phyloP scores from a whole-genome alignment of 1,140 invertebrate genomes.

The Drosophila pseudoobscura region DNA sequence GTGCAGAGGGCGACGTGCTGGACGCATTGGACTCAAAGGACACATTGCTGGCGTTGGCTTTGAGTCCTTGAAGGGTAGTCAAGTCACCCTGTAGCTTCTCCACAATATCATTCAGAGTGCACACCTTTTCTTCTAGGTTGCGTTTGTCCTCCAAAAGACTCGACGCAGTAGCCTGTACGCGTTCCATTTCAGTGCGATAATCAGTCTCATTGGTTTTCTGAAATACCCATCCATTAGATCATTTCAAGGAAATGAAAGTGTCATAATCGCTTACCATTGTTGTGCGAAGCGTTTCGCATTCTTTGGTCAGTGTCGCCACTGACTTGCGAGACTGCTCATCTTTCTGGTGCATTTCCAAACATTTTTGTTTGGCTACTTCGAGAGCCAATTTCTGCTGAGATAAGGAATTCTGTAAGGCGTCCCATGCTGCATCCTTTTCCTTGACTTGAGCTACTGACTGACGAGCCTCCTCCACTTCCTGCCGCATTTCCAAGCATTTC shows the following conservation, averaged over 20 bases:
- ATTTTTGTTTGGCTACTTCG: slow-evolving; percentile 12
- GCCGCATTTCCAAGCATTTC: neutral
- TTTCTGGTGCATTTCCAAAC: too few species aligned
- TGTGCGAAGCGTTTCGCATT: too few species aligned
- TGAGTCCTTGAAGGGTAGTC: slow-evolving; percentile 1
- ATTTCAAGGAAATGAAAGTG: too few species aligned
- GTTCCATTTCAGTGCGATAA: slow-evolving; percentile 9
- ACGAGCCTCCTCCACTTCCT: neutral
- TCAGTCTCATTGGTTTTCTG: slow-evolving; percentile 28
- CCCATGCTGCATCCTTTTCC: neutral
- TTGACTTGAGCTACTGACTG: neutral
- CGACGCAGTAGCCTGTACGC: slow-evolving; percentile 41
- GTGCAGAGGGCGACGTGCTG: slow-evolving; percentile 9
- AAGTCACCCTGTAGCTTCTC: slow-evolving; percentile 45
- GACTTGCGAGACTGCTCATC: too few species aligned
- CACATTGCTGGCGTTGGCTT: slow-evolving; percentile 22
- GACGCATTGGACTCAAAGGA: slow-evolving; percentile 57
- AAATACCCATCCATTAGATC: too few species aligned
- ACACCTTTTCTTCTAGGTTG: slow-evolving; percentile 57
- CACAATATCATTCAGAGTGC: slow-evolving; percentile 42
- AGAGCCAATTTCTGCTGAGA: neutral
- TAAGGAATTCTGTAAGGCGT: neutral
- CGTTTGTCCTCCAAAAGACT: slow-evolving; percentile 61
- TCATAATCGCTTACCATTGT: too few species aligned
- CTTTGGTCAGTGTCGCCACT: too few species aligned